Evolutionary conservation across 2,113 vertebrate genomes (phyloP), one percentile per base, ranked within the genome.

Genomic region (Chaetura pelagica): DNA sequence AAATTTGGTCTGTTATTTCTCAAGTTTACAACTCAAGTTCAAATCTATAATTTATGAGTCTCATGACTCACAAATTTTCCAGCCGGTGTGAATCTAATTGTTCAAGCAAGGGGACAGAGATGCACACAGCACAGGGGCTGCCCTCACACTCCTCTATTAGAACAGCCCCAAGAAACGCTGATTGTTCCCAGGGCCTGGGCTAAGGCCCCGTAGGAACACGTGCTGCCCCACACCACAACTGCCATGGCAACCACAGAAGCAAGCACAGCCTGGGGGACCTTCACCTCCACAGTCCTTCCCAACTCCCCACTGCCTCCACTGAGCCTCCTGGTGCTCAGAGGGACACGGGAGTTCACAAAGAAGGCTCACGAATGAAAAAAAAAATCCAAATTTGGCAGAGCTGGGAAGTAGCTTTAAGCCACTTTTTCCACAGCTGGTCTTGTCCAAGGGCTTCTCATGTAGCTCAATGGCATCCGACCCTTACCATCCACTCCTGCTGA

Each of bases 91-190:
- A 81, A 54, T 10, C 4, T 40, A 30, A 46, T 7, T 21, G 30
- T 16, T 76, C 23, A 52, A 46, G 20, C 59, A 67, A 69, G 15
- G 7, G 21, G 29, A 21, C 59, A 35, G 57, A 54, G 44, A 52
- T 7, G 0, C 1, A 29, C 8, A 12, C 7, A 14, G 34, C 1
- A 2, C 0, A 30, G 67, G n/a, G 0, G 1, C 20, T 44, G 42
- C 42, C 32, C 23, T 23, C 19, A 14, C 19, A 11, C 7, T n/a
- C 51, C 16, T 2, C 0, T 6, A 4, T 8, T 1, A 30, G 10
- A 74, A 3, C n/a, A 34, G 5, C 27, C 32, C 19, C 11, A 3
- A 15, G 18, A 2, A 58, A 32, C 18, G 32, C 17, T 7, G 63
- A 6, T 52, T 3, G 3, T 26, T 26, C 2, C 19, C 55, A 57